These are phyloP conservation scores for Rhinella marina DNA, from an alignment of 2,797 vertebrate species.

Conservation along the genomic window DNA sequence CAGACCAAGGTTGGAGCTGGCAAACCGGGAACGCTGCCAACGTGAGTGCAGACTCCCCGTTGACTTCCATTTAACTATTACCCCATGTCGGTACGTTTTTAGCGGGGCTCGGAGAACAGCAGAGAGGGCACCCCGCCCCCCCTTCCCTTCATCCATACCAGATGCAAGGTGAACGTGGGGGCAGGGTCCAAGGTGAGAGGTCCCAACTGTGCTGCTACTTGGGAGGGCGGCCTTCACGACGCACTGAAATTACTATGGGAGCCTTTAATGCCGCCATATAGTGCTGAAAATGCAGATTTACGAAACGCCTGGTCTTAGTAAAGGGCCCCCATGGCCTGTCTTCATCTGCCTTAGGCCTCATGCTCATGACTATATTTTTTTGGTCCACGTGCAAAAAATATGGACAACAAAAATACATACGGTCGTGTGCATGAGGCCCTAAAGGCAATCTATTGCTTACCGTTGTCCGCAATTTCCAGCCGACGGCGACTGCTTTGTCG, in stretches of 20 bases:
- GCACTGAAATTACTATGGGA: too few relatives aligned
- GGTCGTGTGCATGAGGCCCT: too few relatives aligned
- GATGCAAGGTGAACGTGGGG: constrained; percentile 25
- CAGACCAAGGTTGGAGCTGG: constrained; percentile 7
- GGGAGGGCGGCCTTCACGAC: background rate
- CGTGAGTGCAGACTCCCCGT: background rate
- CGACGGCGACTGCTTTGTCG: too few relatives aligned
- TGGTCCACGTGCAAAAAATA: too few relatives aligned
- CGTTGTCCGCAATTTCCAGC: background rate
- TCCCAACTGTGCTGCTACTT: background rate
- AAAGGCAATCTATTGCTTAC: background rate
- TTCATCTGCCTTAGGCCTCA: too few relatives aligned
- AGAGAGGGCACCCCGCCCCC: background rate
- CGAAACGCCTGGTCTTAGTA: too few relatives aligned
- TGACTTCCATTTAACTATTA: constrained; percentile 19
- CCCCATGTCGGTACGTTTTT: background rate
- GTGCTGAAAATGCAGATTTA: too few relatives aligned
- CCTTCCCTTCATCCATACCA: background rate
- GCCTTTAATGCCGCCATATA: too few relatives aligned
- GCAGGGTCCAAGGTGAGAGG: constrained; percentile 26
- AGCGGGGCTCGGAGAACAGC: background rate
- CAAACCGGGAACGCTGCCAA: constrained; percentile 28
- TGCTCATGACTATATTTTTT: too few relatives aligned
- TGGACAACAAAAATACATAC: too few relatives aligned
- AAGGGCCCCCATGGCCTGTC: too few relatives aligned